Conservation (phyloP, 1,140 invertebrate species). For the Philaenus spumarius region DNA sequence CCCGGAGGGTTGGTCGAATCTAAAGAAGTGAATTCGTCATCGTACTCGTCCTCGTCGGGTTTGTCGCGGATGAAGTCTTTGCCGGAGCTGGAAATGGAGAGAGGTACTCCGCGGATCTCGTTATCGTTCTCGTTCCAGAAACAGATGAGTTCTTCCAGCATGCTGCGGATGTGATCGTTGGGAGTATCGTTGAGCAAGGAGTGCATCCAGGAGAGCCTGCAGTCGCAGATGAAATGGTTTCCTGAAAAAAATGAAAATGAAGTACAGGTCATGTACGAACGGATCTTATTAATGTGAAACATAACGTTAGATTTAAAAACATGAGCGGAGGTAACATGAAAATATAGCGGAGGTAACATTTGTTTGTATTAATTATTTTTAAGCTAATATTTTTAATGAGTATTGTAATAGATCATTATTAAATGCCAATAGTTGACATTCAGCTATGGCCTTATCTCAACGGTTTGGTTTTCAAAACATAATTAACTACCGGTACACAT, state of each 20-base stretch:
- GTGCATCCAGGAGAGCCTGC: slow-evolving; percentile 68
- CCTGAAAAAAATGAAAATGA: slow-evolving; percentile 4
- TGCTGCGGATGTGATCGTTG: slow-evolving; percentile 54
- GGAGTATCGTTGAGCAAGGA: slow-evolving; percentile 62
- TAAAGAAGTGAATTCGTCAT: background rate
- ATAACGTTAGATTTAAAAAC: no score
- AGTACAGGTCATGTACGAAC: no score
- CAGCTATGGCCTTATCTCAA: no score
- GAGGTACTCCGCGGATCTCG: background rate
- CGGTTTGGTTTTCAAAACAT: no score
- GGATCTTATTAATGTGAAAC: no score
- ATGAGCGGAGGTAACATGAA: no score
- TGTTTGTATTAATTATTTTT: no score
- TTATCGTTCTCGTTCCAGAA: slow-evolving; percentile 11
- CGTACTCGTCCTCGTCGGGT: slow-evolving; percentile 1
- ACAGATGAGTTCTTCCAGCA: slow-evolving; percentile 59
- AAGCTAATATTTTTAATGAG: no score
- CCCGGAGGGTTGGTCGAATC: background rate
- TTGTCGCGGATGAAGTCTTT: slow-evolving; percentile 6
- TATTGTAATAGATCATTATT: no score
- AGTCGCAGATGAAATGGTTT: slow-evolving; percentile 50
- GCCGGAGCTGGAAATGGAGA: background rate
- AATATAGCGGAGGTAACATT: no score
- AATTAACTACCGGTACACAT: no score
- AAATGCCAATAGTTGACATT: no score